These are phyloP conservation scores for Amyelois transitella DNA, from an alignment of 1,140 invertebrate species.

Conservation along the genomic window DNA sequence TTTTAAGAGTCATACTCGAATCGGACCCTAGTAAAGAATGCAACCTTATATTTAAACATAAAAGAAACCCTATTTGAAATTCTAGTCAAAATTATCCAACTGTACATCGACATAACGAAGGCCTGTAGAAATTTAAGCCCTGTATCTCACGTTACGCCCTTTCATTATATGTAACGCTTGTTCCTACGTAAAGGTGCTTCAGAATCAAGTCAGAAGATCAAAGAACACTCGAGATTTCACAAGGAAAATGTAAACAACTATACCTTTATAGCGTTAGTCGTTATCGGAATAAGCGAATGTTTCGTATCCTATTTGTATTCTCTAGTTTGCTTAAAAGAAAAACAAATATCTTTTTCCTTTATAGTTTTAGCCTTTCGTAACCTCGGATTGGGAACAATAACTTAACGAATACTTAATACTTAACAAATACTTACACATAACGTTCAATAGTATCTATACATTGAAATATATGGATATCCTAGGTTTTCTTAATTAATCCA, in stretches of 20 bases:
- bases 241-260: not conserved
- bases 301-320: not conserved
- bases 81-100: too few relatives aligned
- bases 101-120: not conserved
- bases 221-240: not conserved
- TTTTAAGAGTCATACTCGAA: too few relatives aligned
- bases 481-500: too few relatives aligned
- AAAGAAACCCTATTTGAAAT: not conserved
- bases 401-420: too few relatives aligned
- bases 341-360: too few relatives aligned
- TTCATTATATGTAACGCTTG: not conserved
- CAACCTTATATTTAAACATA: not conserved
- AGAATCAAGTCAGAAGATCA: not conserved
- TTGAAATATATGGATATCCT: too few relatives aligned
- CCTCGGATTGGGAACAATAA: too few relatives aligned
- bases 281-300: not conserved
- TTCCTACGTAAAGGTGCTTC: not conserved
- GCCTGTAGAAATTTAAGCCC: not conserved
- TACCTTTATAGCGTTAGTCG: not conserved
- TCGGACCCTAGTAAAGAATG: too few relatives aligned
- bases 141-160: not conserved
- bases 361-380: too few relatives aligned
- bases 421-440: too few relatives aligned
- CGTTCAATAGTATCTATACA: too few relatives aligned
- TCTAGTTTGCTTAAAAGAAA: not conserved